Conservation (phyloP, 2,888 invertebrate genomes). For the Ectobius pallidus region DNA sequence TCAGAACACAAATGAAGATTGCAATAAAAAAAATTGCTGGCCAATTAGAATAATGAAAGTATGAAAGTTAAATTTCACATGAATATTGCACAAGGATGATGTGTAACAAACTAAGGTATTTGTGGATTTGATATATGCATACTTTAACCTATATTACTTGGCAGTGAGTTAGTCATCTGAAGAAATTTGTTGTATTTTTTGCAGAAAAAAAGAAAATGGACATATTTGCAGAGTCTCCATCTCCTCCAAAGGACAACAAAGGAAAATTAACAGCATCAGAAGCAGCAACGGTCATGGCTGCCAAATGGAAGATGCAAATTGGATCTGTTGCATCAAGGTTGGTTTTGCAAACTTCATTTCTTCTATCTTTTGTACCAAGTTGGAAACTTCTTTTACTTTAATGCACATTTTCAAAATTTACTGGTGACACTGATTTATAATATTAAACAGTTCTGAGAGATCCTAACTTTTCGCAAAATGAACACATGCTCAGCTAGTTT, state of each 20-base stretch:
- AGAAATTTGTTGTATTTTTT: constrained; percentile 30
- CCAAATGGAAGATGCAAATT: constrained; percentile 76
- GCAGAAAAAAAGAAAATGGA: constrained; percentile 48
- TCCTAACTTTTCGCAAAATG: too few species aligned
- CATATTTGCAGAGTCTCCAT: constrained; percentile 53
- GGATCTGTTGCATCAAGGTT: constrained; percentile 59
- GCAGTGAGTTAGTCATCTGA: constrained; percentile 25
- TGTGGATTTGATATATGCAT: not conserved
- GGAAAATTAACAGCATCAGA: constrained; percentile 59
- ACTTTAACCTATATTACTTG: not conserved
- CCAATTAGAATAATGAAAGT: too few species aligned
- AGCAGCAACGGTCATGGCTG: constrained; percentile 52
- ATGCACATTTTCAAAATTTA: too few species aligned
- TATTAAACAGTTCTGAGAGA: too few species aligned
- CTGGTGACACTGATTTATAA: too few species aligned
- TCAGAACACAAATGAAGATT: too few species aligned
- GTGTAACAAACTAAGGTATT: not conserved
- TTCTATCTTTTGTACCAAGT: constrained; percentile 35
- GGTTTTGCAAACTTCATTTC: constrained; percentile 42
- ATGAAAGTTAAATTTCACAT: too few species aligned
- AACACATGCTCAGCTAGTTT: too few species aligned
- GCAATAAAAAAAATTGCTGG: too few species aligned
- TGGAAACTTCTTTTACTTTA: too few species aligned
- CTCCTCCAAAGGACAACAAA: constrained; percentile 56
- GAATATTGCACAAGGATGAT: too few species aligned